Evolutionary conservation across 2,113 vertebrate species (phyloP), one percentile per base, ranked within the genome.

Genomic region (Corvus hawaiiensis): DNA sequence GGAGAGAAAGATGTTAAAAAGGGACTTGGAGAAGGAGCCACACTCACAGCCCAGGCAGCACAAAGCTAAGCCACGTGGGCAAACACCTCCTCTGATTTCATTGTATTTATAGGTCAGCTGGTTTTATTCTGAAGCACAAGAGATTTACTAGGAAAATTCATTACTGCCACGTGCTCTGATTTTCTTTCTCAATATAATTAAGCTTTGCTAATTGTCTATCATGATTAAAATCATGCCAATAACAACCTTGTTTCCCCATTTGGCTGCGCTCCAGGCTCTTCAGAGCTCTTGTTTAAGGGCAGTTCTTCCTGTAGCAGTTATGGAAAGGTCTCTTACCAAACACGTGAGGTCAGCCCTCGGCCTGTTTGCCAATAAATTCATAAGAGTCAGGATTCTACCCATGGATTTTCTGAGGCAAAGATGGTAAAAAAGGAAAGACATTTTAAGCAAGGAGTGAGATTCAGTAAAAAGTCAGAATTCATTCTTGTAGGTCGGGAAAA

Each of bases 191-290:
- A 96, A 96, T 96, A 98, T 97, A 98, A 98, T 98, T 98, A 98
- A 97, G 97, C 97, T 96, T 97, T 97, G 96, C 97, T 98, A 98
- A 98, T 98, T 98, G 97, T 98, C 98, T 97, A 97, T 98, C 97
- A 95, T 97, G 97, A 98, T 98, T 98, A 98, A 98, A 98, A 98
- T 98, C 97, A 97, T 96, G 97, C 97, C 98, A 98, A 96, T 98
- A 98, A 97, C 98, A 98, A 97, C 97, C 97, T 97, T 97, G 98
- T 97, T 97, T 97, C 96, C 75, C 46, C 76, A 52, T 97, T 69
- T 98, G 98, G 97, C 97, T 96, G 59, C 3, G 54, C 87, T 98
- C 97, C 98, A 98, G 97, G 49, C 92, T 95, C 96, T 89, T 97
- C 97, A 96, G 96, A 92, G 58, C 94, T 98, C 97, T 94, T 96